Conservation (phyloP, 2,888 invertebrate species). For the Diaprepes abbreviatus region DNA sequence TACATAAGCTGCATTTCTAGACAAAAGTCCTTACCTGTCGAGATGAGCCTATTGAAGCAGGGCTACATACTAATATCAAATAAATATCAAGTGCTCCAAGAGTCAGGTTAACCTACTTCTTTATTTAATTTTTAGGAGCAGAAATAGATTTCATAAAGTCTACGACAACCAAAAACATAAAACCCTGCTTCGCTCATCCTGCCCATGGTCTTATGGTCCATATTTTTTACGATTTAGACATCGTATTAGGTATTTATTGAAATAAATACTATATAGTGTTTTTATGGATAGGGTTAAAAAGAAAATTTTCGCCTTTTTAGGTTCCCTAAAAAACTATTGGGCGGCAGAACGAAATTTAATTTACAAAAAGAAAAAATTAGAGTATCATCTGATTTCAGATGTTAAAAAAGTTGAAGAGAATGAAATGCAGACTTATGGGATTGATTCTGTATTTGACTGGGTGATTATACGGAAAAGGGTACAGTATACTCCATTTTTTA, state of each 20-base stretch:
- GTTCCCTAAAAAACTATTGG: slow-evolving; percentile 31
- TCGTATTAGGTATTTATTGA: slow-evolving; percentile 27
- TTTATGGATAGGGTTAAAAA: no score
- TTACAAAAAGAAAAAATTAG: slow-evolving; percentile 1
- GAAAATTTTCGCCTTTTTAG: slow-evolving; percentile 16
- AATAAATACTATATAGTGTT: no score
- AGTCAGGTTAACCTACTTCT: no score
- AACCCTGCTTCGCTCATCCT: slow-evolving; percentile 22
- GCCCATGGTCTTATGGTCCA: slow-evolving; percentile 13
- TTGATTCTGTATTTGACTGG: slow-evolving; percentile 27
- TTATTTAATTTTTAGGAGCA: slow-evolving; percentile 28
- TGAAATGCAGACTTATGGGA: slow-evolving; percentile 12
- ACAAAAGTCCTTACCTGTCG: no score
- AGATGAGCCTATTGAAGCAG: no score
- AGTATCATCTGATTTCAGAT: slow-evolving; percentile 10
- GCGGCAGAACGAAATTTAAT: slow-evolving; percentile 6
- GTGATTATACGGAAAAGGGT: slow-evolving; percentile 44
- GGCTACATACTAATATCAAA: no score
- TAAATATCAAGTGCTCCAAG: no score
- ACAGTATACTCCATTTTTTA: no score
- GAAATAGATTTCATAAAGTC: slow-evolving; percentile 26
- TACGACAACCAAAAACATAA: not conserved
- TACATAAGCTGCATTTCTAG: no score
- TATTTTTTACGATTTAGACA: slow-evolving; percentile 31
- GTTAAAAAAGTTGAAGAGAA: slow-evolving; percentile 24